Evolutionary conservation across 2,113 vertebrate genomes (phyloP), one percentile per base, ranked within the genome.

Genomic region (Origma solitaria): DNA sequence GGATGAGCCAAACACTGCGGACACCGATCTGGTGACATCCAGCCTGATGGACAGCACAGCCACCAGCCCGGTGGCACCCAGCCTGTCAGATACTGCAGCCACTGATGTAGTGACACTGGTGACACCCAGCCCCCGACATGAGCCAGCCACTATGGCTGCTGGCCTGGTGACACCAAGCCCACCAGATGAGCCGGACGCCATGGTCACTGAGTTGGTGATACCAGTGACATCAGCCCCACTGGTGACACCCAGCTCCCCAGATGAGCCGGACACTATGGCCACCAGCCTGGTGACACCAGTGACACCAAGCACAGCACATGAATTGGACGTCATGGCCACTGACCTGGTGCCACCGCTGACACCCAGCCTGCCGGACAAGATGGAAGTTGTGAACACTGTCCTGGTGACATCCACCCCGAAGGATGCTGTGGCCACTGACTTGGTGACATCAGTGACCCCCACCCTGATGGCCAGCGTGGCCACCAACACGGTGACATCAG

Each of bases 81-180:
- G 62, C 62, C 40, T 2, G 5, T 23, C 62, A 44, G 62, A 28
- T 6, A 18, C 54, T 11, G 58, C 54, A 50, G 65, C 44, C 40
- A 3, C 79, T 5, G 25, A 23, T 11, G 4, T 1, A 4, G 35
- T 18, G 57, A 28, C 76, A 13, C 0, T 0, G 7, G 50, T 31
- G 81, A 13, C 14, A 2, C 11, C 28, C 2, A 77, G 50, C 3
- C 60, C 16, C 0, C 6, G 10, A 1, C 40, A 30, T 6, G 23
- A 56, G 42, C 15, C 1, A 0, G 49, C 23, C 33, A 8, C 24
- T 2, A 0, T 30, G 25, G n/a, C 21, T 22, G 11, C 35, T 1
- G 2, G 0, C 8, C 15, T 17, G 35, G 50, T 13, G 23, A 11
- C 37, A 10, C 6, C 44, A 4, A 45, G 31, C 6, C 65, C 28